Conservation (phyloP, 2,797 vertebrate species). For the Sebastiscus tertius region DNA sequence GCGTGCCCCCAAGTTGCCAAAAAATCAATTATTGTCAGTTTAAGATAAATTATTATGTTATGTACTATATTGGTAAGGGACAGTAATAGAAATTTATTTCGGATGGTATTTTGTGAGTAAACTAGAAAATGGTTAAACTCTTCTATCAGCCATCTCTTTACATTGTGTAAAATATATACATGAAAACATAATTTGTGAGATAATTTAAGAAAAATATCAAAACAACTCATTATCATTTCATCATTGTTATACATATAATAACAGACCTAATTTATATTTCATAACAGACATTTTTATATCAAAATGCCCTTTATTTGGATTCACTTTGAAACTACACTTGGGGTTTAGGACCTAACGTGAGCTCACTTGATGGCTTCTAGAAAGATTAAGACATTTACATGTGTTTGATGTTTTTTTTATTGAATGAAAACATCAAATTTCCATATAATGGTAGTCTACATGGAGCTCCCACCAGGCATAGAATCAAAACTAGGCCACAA, state of each 20-base stretch:
- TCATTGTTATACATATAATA: not conserved
- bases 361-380: not conserved
- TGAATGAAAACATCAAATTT: not conserved
- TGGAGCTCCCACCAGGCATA: not conserved
- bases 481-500: not conserved
- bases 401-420: conserved; percentile 14
- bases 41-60: not conserved
- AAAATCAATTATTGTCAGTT: not conserved
- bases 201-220: not conserved
- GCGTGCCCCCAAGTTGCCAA: no score
- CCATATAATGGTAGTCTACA: conserved; percentile 5
- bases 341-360: not conserved
- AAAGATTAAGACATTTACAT: conserved; percentile 9
- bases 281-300: not conserved
- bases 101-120: not conserved
- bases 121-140: no score
- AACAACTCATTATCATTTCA: not conserved
- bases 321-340: not conserved
- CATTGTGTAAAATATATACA: not conserved
- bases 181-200: not conserved
- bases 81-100: not conserved
- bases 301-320: not conserved
- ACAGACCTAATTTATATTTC: not conserved
- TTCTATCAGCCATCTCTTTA: not conserved
- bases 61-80: not conserved